Conservation (phyloP, 1,140 invertebrate species). For the Drosophila paulistorum region DNA sequence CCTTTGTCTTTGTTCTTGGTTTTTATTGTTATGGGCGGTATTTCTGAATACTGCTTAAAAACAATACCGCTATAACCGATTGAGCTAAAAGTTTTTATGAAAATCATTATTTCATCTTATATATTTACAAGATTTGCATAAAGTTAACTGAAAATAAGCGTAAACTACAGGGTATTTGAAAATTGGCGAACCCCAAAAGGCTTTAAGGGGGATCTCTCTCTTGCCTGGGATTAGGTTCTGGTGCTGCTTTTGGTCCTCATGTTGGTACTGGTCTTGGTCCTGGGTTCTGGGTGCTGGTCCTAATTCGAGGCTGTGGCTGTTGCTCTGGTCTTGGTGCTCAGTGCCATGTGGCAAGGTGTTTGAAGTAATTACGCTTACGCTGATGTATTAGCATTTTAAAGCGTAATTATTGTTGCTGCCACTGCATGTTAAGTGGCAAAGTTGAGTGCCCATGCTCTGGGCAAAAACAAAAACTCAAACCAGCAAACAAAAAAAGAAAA, state of each 20-base stretch:
- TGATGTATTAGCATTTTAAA: conserved; percentile 77
- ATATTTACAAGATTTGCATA: too few species aligned
- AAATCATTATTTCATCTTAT: too few species aligned
- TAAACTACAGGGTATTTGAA: conserved; percentile 16
- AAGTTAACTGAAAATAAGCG: too few species aligned
- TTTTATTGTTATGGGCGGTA: too few species aligned
- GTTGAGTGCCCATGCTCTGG: conserved; percentile 29
- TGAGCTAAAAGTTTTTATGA: too few species aligned
- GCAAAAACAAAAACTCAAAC: conserved; percentile 10
- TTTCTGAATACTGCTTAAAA: too few species aligned
- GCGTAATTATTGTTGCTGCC: conserved; percentile 63
- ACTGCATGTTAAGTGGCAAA: conserved; percentile 48
- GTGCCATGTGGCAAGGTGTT: conserved; percentile 63
- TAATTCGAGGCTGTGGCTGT: too few species aligned
- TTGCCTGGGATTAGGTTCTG: conserved; percentile 6
- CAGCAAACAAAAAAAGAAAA: conserved; percentile 21
- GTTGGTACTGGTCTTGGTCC: neutral
- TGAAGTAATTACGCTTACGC: conserved; percentile 75
- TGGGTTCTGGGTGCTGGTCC: neutral
- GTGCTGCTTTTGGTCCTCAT: neutral
- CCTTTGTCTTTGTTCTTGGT: too few species aligned
- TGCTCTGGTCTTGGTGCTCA: conserved; percentile 14
- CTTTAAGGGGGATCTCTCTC: neutral
- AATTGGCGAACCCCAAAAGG: conserved; percentile 27
- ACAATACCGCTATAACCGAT: too few species aligned